Base-by-base conservation (phyloP, 2,113 vertebrate genomes). In the Orthonyx spaldingii region DNA sequence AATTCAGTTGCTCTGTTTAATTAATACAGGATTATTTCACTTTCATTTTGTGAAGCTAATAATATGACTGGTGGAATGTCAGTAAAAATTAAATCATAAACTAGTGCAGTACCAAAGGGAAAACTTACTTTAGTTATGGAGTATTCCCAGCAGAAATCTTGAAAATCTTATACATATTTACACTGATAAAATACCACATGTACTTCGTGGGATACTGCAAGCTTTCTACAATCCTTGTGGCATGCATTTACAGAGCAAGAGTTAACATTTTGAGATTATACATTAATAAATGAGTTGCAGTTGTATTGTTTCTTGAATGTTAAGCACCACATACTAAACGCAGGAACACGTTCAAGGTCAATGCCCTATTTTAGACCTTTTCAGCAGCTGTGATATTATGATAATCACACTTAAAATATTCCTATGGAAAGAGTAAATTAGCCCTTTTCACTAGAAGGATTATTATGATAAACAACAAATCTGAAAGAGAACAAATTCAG, bases 21-120 rank as follows among this genome's bases (percentile, higher is more conserved):
- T 98, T 98, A 98, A 98, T 97, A 97, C 96, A 96, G 97, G 97
- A 98, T 98, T 98, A 97, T 98, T 98, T 98, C 98, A 97, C 96
- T 98, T 98, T 97, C 96, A 97, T 98, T 98, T 98, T 98, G 97
- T 95, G 97, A 95, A 95, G 97, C 96, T 98, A 98, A 98, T 98
- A 97, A 98, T 97, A 98, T 89, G 97, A 98, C 97, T 94, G 90
- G 97, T 92, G 94, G 97, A 97, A 97, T 97, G 98, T 98, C 98
- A 98, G 96, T 96, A 98, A 98, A 98, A 97, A 98, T 98, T 98
- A 98, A 98, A 98, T 98, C 96, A 98, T 98, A 98, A 98, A 98
- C 97, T 97, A 97, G 76, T 96, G 93, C 89, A 95, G 77, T 90
- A 97, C 96, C 96, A 96, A 92, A 93, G 97, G 97, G 97, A 97